A percentile compares a stretch with the other conserved stretches of the same genome.
These are phyloP conservation scores for Dinothrombium tinctorium DNA, from an alignment of 1,140 invertebrate species.

Conservation along the genomic window DNA sequence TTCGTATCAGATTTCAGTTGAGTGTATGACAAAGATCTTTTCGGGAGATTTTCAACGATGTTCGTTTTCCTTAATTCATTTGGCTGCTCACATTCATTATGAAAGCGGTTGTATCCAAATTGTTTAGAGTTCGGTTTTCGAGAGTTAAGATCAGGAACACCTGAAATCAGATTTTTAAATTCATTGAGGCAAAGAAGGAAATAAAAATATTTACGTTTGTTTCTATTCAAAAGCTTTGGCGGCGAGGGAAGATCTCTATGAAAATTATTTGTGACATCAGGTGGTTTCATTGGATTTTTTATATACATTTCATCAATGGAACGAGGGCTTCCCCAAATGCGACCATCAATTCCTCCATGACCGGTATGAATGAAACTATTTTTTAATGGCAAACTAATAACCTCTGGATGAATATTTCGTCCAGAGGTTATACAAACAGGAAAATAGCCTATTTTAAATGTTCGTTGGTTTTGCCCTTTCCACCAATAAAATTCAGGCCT, in stretches of 20 bases:
- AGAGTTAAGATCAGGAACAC: neutral
- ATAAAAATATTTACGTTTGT: neutral
- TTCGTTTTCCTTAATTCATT: neutral
- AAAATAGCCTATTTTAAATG: slow-evolving; percentile 51
- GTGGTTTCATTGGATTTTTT: slow-evolving; percentile 39
- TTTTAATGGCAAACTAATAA: slow-evolving; percentile 24
- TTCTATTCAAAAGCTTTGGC: neutral
- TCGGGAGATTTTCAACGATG: neutral
- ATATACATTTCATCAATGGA: slow-evolving; percentile 45
- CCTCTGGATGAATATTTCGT: slow-evolving; percentile 5
- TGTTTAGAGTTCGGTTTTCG: neutral
- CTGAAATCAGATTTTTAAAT: neutral
- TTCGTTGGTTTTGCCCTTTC: slow-evolving; percentile 76
- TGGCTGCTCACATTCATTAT: neutral
- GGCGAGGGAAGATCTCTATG: slow-evolving; percentile 1
- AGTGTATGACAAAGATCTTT: slow-evolving; percentile 1
- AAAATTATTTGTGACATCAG: slow-evolving; percentile 25
- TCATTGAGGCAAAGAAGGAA: neutral
- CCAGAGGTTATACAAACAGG: slow-evolving; percentile 32
- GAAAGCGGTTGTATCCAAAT: neutral
- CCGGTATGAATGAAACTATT: slow-evolving; percentile 67
- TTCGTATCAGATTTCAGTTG: slow-evolving; percentile 7
- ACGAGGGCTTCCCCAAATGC: slow-evolving; percentile 57
- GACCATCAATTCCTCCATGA: slow-evolving; percentile 31
- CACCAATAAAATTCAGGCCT: slow-evolving; percentile 70